Evolutionary conservation across 2,797 vertebrate species (phyloP), one percentile per base, ranked within the genome.

Genomic region (Chlorospingus flavigularis): DNA sequence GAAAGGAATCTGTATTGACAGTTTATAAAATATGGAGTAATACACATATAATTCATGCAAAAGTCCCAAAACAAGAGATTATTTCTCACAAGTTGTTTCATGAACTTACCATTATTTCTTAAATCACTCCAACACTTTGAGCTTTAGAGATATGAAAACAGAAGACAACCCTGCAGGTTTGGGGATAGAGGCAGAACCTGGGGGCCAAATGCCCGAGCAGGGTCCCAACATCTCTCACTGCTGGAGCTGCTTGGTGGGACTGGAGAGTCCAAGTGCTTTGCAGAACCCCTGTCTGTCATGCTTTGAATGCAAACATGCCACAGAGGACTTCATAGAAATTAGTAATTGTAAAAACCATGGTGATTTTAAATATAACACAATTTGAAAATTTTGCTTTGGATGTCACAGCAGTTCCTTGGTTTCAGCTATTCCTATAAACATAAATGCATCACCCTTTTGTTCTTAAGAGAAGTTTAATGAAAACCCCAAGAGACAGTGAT

Each of bases 401-500:
- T 68, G 26, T 63, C 57, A 73, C 39, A 80, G 42, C 10, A 48
- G 57, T 86, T 74, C 53, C 58, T 58, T 48, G 21, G 67, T 47
- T 93, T 74, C 72, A 50, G 25, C 4, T 79, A 58, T 24, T 91
- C 62, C n/a, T 31, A 35, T 42, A 63, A 35, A 11, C 4, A 4
- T 31, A 45, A 77, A 77, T 25, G 19, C 19, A 75, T 39, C 21
- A 28, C 13, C 8, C 10, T 25, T 39, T 79, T 1, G 0, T 26
- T 91, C 60, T 71, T 73, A 48, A 70, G 33, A 75, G 35, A 94
- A 74, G 19, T 80, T 86, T 74, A 88, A 95, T 61, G 71, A 88
- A 93, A 94, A 77, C 0, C 0, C 16, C n/a, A 72, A 61, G 15
- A 54, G 78, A 85, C 61, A 71, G 35, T 58, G 57, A 73, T 31